A percentile compares a stretch with the other conserved stretches of the same genome.
These are phyloP conservation scores for Palaemon carinicauda DNA, from an alignment of 1,140 invertebrate species.

Conservation along the genomic window DNA sequence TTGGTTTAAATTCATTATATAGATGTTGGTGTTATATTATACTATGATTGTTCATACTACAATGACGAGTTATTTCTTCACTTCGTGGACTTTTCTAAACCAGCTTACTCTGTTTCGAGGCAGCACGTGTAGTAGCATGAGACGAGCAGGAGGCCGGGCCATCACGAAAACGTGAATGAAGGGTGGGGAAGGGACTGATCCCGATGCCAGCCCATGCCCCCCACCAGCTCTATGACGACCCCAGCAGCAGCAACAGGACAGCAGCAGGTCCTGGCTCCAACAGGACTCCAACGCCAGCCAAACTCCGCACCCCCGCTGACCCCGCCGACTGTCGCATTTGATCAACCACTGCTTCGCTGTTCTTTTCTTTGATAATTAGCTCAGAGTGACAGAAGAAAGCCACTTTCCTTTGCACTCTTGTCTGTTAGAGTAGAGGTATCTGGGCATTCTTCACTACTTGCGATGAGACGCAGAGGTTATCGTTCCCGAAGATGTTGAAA, in stretches of 20 bases:
- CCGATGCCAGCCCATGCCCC: not conserved
- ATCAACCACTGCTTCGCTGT: not conserved
- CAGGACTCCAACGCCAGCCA: not conserved
- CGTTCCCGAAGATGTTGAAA: not conserved
- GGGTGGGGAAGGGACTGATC: not conserved
- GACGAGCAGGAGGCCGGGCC: not conserved
- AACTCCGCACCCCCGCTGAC: not conserved
- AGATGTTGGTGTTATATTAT: too few species aligned
- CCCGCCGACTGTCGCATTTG: too few species aligned
- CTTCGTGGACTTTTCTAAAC: too few species aligned
- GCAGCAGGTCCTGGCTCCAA: not conserved
- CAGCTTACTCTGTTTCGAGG: too few species aligned
- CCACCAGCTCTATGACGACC: not conserved
- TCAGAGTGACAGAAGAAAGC: not conserved
- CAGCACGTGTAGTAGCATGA: not conserved
- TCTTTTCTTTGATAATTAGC: constrained; percentile 4
- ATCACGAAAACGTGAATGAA: not conserved
- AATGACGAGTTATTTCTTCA: too few species aligned
- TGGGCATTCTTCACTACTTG: too few species aligned
- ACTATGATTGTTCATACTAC: too few species aligned
- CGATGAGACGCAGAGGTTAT: not conserved
- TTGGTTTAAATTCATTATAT: too few species aligned
- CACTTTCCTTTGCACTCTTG: not conserved
- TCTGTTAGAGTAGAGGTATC: not conserved
- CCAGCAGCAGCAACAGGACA: not conserved